A percentile compares a stretch with the other conserved stretches of the same genome.
phyloP scores from a whole-genome alignment of 2,113 vertebrate species.

The Vidua macroura region DNA sequence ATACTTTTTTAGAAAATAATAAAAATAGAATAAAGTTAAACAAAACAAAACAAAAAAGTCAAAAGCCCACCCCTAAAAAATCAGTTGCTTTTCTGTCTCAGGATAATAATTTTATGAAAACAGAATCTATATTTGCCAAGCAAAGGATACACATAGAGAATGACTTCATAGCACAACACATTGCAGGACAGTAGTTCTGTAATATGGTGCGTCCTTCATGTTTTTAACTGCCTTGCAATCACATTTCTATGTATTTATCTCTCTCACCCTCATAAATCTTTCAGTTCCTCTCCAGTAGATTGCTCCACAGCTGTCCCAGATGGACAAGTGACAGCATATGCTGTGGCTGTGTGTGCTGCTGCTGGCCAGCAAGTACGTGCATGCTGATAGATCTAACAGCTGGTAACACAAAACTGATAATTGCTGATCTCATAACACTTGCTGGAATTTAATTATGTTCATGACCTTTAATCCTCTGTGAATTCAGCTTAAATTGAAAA shows the following conservation, averaged over 20 bases:
- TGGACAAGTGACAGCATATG: background rate
- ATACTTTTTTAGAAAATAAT: background rate
- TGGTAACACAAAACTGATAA: background rate
- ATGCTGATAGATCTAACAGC: background rate
- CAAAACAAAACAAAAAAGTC: background rate
- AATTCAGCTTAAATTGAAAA: background rate
- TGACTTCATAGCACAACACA: background rate
- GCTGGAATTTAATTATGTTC: constrained; percentile 12
- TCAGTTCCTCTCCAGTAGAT: background rate
- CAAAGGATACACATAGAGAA: background rate
- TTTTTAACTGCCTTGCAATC: background rate
- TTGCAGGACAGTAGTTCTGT: background rate
- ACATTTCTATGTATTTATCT: background rate
- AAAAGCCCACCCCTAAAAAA: fast-evolving
- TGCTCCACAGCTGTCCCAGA: background rate
- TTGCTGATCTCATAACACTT: constrained; percentile 25
- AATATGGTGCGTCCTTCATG: background rate
- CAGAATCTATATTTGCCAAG: background rate
- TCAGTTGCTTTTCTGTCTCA: background rate
- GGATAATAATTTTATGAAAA: background rate
- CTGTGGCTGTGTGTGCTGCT: background rate
- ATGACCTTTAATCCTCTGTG: background rate
- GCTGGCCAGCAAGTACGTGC: background rate
- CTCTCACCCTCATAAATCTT: background rate
- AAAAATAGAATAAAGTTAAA: background rate